phyloP scores from a whole-genome alignment of 1,140 invertebrate genomes.

The Cydia amplana region DNA sequence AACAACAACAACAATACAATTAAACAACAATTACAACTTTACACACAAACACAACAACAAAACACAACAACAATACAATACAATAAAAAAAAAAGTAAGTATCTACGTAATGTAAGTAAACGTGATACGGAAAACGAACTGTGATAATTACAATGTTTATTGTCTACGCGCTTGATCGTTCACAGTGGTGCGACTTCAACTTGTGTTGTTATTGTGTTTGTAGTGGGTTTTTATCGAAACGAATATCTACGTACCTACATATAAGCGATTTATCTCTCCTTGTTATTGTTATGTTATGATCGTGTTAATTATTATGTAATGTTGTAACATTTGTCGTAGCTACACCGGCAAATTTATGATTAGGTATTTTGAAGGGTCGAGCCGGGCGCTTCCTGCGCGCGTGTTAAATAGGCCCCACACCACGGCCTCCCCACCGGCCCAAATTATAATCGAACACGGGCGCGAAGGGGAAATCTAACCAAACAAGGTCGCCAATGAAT shows the following conservation, averaged over 20 bases:
- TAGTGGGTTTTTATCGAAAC: neutral
- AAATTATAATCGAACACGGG: conserved; percentile 10
- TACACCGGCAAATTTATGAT: neutral
- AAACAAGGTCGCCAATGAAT: conserved; percentile 21
- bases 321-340: neutral
- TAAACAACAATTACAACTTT: too few relatives aligned
- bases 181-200: too few relatives aligned
- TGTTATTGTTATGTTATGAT: neutral
- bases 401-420: conserved; percentile 1
- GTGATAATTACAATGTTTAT: too few relatives aligned
- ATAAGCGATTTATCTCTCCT: neutral
- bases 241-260: neutral
- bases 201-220: too few relatives aligned
- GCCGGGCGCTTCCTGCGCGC: conserved; percentile 9
- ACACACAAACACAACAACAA: too few relatives aligned
- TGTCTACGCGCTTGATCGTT: too few relatives aligned
- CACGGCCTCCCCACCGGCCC: conserved; percentile 17
- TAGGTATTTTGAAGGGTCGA: neutral
- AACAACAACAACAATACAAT: too few relatives aligned
- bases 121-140: too few relatives aligned
- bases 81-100: too few relatives aligned
- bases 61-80: too few relatives aligned
- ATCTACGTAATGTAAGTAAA: too few relatives aligned
- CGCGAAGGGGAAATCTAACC: conserved; percentile 16
- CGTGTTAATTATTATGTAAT: neutral